Base-by-base conservation (phyloP, 2,888 invertebrate genomes). In the Drosophila mettleri region DNA sequence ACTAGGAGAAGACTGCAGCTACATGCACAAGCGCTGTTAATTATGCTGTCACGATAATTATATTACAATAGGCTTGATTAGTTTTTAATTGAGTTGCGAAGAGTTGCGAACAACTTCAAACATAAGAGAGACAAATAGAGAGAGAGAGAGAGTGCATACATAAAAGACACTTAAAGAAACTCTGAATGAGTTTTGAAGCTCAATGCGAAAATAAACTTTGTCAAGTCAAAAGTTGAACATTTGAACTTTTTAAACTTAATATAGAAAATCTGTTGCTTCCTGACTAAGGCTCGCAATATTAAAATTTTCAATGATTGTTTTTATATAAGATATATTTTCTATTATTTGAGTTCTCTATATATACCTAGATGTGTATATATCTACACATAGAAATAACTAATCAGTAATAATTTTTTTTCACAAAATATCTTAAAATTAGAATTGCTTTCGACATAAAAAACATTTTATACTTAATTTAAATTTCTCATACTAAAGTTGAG, bases 41-140 rank as follows among this genome's bases (percentile, higher is more conserved):
- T 89, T 83, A 88, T 86, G 77, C 75, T 88, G 86, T 72, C 88
- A 86, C 67, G 71, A 89, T 86, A 86, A 86, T 89, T 89, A 80
- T 76, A 86, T 86, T 86, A 86, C 86, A 89, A 88, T 89, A 88
- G 85, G 89, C 89, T 86, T 86, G 86, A 89, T 89, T 86, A 86
- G 89, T 86, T 86, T 86, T 89, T 89, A 86, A 86, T 86, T 86
- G 86, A 85, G 73, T 85, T 85, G 88, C 68, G 82, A 69, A 69
- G 86, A 81, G 63, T 51, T 63, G 29, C 10, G 34, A 67, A 62
- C 54, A 74, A 62, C 74, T 74, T 46, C 31, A 20, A 64, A 51
- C 54, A 38, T 51, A n/a, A 53, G 45, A 22, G 8, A 22, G 41
- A 41, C 16, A 2, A 16, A 29, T 9, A 31, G 20, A 27, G 10